A percentile compares a stretch with the other conserved stretches of the same genome.
These are phyloP conservation scores for Montipora efflorescens DNA, from an alignment of 64 coral and sea anemone genomes.

Conservation along the genomic window DNA sequence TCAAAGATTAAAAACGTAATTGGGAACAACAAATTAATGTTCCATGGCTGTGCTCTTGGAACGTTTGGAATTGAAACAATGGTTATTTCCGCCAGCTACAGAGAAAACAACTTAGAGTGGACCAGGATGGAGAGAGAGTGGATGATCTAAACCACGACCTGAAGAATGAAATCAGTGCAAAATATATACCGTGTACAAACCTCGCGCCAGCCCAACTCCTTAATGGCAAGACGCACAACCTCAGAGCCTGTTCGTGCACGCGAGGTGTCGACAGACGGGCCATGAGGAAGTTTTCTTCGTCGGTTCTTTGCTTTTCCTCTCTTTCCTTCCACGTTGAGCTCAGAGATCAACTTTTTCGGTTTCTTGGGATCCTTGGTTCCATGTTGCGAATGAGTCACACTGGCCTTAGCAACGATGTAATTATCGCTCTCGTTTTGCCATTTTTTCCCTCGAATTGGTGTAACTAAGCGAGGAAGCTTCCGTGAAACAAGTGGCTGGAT, in stretches of 20 bases:
- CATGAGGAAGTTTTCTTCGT: slow-evolving; percentile 11
- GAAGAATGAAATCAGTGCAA: background rate
- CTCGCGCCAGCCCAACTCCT: slow-evolving; percentile 86
- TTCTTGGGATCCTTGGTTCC: background rate
- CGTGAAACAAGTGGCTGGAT: slow-evolving; percentile 46
- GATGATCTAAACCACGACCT: background rate
- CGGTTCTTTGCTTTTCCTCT: slow-evolving; percentile 9
- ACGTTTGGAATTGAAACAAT: too few species aligned
- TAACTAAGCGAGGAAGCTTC: slow-evolving; percentile 2
- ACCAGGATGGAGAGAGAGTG: background rate
- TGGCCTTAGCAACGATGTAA: slow-evolving; percentile 63
- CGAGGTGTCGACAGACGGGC: slow-evolving; percentile 74
- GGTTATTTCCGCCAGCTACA: background rate
- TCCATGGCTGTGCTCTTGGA: too few species aligned
- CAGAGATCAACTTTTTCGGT: slow-evolving; percentile 33
- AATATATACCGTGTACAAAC: slow-evolving; percentile 2
- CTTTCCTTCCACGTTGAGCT: slow-evolving; percentile 25
- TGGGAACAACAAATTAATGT: background rate
- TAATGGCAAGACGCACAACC: slow-evolving; percentile 79
- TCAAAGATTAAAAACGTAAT: slow-evolving; percentile 17
- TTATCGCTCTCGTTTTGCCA: background rate
- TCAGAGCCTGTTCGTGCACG: slow-evolving; percentile 72
- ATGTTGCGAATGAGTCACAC: slow-evolving; percentile 24
- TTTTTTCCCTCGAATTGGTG: slow-evolving; percentile 3
- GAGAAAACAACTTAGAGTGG: background rate